Base-by-base conservation (phyloP, 2,888 invertebrate genomes). In the Proisotoma minuta region DNA sequence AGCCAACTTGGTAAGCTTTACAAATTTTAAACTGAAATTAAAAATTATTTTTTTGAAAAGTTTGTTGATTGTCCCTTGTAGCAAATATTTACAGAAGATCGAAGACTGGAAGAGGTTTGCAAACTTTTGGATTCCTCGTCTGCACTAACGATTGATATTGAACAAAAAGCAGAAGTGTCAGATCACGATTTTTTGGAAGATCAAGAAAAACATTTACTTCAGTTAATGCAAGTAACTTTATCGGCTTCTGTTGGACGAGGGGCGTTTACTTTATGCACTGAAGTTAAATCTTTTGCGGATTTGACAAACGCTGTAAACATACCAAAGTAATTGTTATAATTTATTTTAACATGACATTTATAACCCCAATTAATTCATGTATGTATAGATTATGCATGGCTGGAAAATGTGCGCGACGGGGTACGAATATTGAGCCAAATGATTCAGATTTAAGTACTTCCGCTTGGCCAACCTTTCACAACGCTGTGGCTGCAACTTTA, bases 111-210 rank as follows among this genome's bases (percentile, higher is more conserved):
- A 49, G 73, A 73, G 67, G 72, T 72, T n/a, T 73, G 73, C 52
- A 53, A 69, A 40, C 29, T 73, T 2, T 51, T 73, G n/a, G 73
- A 72, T 39, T 73, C 73, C 5, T 62, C 69, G n/a, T 64, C 68
- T 4, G 68, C 71, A 1, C 47, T 71, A 15, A 53, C 62, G 3
- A 65, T 73, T 23, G 69, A 72, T 49, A 66, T 71, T n/a, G 73
- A 73, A 40, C 73, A 72, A 62, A 57, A 69, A 49, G 70, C 71
- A 2, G 73, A 73, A 63, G 72, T 73, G 73, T 69, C 69, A 5
- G 73, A 73, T 43, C 73, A 73, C 59, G 73, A 73, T 43, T 72
- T 66, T 54, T 70, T 73, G 0, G 73, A 73, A 52, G 73, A 73
- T 43, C 73, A 73, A 63, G 73, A 73, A 60, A 73, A 72, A 23